Evolutionary conservation across 1,140 invertebrate genomes (phyloP).

Genomic region (Drosophila rufa): DNA sequence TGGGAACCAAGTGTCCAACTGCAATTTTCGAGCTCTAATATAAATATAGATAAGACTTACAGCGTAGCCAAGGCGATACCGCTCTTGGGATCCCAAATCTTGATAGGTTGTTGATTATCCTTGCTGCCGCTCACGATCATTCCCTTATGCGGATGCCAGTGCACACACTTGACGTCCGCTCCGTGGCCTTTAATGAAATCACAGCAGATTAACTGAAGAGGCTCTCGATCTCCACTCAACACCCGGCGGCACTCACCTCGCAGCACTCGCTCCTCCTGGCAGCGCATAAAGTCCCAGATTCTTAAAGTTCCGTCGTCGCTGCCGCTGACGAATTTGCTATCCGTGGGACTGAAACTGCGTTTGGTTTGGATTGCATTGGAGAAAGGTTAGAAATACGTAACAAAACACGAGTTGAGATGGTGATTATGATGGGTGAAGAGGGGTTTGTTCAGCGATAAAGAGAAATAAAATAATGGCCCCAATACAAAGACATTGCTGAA

Average conservation of each 20-base stretch:
- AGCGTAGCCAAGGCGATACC: constrained; percentile 95
- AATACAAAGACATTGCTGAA: background rate
- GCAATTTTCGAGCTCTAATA: too few species aligned
- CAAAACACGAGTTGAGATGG: constrained; percentile 39
- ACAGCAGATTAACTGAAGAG: background rate
- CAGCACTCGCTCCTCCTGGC: constrained; percentile 97
- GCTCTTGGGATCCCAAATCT: constrained; percentile 99
- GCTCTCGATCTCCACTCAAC: background rate
- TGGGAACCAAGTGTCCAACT: too few species aligned
- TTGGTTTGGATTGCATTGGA: constrained; percentile 46
- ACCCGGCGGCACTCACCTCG: constrained; percentile 88
- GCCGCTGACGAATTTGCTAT: constrained; percentile 99
- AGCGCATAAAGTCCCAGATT: constrained; percentile 99
- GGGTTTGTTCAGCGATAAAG: background rate
- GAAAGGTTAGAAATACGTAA: constrained; percentile 60
- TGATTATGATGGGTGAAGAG: constrained; percentile 4
- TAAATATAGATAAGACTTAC: constrained; percentile 82
- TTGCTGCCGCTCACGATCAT: constrained; percentile 99
- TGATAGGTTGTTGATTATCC: constrained; percentile 99
- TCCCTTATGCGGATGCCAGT: constrained; percentile 99
- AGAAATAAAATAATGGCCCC: background rate
- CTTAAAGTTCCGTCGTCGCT: constrained; percentile 99
- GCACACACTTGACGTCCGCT: constrained; percentile 99
- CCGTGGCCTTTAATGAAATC: constrained; percentile 93
- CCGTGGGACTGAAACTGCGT: constrained; percentile 98